Base-by-base conservation (phyloP, 2,797 vertebrate species). In the Rhyacichthys aspro region DNA sequence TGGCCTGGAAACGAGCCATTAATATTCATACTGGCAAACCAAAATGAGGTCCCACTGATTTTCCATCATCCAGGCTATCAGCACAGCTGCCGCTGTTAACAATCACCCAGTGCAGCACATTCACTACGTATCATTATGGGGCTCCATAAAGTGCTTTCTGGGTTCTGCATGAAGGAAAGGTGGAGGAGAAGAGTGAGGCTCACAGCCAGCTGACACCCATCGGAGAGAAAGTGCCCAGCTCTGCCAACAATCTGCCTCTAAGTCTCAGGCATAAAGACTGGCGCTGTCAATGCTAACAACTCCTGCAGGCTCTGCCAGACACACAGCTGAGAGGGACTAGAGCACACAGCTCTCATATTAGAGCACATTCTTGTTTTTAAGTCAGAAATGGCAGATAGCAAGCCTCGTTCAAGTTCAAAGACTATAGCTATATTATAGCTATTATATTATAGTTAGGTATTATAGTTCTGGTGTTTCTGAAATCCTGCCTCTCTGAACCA, bases 21-120 rank as follows among this genome's bases (percentile, higher is more conserved):
- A 93, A 93, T 93, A 93, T 93, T 92, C 90, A 93, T 88, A 86
- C 86, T 72, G 70, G 87, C 85, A 84, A 82, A 83, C 86, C 76
- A 82, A 83, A 88, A 87, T 79, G 80, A 90, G 83, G 88, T 88
- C 86, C 78, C 81, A 88, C 77, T 88, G 86, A 90, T 88, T 90
- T 89, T 90, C 90, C 85, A 91, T 90, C 90, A 89, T 89, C 82
- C 74, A 77, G 76, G 71, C 79, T 90, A 85, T 89, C 82, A 69
- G 72, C 56, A 57, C 87, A 88, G 87, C 89, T 90, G 88, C 87
- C 17, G 74, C 81, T 62, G 71, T 81, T 85, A 88, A 89, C 84
- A 88, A 84, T 85, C 84, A 77, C 74, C 82, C 73, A 39, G 62
- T 64, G 72, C 79, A 67, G 77, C 85, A 84, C 79, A 83, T 81